phyloP scores from a whole-genome alignment of 2,888 invertebrate species.

The Aethes cnicana region DNA sequence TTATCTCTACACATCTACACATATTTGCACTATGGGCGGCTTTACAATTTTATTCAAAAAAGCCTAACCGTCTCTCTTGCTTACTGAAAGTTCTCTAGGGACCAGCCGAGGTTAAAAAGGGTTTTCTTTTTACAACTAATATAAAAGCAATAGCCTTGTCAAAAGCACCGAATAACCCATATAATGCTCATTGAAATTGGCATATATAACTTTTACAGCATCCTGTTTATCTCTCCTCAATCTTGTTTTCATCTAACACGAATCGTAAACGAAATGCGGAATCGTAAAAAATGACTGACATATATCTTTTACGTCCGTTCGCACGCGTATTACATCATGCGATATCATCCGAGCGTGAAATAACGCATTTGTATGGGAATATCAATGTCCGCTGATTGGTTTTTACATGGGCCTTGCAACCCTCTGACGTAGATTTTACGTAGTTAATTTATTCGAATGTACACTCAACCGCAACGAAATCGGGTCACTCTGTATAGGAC shows the following conservation, averaged over 20 bases:
- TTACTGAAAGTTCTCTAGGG: too few species aligned
- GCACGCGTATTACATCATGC: conserved; percentile 3
- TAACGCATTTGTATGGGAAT: conserved; percentile 6
- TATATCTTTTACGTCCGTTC: conserved; percentile 18
- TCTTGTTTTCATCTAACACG: conserved; percentile 22
- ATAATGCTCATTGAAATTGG: conserved; percentile 17
- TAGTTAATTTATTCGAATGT: too few species aligned
- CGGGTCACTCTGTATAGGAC: too few species aligned
- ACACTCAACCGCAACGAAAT: too few species aligned
- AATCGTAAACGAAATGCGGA: conserved; percentile 26
- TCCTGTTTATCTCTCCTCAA: conserved; percentile 27
- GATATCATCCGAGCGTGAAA: conserved; percentile 11
- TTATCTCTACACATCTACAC: too few species aligned
- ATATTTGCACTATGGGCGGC: too few species aligned
- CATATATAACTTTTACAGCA: conserved; percentile 24
- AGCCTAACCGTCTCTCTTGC: too few species aligned
- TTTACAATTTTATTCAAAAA: too few species aligned
- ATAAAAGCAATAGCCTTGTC: neutral
- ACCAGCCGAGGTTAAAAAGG: too few species aligned
- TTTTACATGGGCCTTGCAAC: neutral
- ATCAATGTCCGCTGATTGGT: neutral
- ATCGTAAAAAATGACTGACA: conserved; percentile 22
- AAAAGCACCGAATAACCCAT: neutral
- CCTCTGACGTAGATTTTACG: too few species aligned
- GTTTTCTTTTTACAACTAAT: neutral